Evolutionary conservation across 2,888 invertebrate genomes (phyloP).

Genomic region (Anoplius nigerrimus): DNA sequence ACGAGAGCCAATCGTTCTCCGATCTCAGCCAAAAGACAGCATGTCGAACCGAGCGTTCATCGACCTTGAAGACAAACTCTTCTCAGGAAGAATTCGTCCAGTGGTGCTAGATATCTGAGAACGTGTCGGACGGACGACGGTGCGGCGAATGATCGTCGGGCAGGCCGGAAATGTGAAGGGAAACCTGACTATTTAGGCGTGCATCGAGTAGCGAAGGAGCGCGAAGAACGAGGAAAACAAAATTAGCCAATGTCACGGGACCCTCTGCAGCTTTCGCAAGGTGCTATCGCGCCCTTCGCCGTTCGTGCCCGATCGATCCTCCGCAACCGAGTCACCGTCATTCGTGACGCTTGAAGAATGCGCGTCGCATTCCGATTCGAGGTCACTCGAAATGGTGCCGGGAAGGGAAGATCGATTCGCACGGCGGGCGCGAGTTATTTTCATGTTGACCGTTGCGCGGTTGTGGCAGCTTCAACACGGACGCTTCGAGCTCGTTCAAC

Average conservation of each 20-base stretch:
- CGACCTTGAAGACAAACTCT: too few relatives aligned
- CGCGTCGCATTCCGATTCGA: slow-evolving; percentile 17
- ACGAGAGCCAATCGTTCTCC: too few relatives aligned
- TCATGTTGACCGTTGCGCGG: too few relatives aligned
- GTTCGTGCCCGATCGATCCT: slow-evolving; percentile 21
- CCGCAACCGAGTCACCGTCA: neutral
- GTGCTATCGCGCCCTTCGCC: slow-evolving; percentile 44
- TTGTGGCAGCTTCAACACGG: too few relatives aligned
- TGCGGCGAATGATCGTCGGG: neutral
- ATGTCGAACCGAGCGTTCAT: too few relatives aligned
- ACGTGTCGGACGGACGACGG: neutral
- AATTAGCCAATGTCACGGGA: slow-evolving; percentile 62
- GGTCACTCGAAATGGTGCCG: slow-evolving; percentile 5
- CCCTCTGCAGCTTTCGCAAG: slow-evolving; percentile 61
- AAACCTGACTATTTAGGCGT: neutral
- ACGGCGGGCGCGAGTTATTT: too few relatives aligned
- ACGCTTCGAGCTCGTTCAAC: too few relatives aligned
- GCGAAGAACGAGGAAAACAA: slow-evolving; percentile 18
- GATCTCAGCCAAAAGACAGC: too few relatives aligned
- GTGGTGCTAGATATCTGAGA: too few relatives aligned
- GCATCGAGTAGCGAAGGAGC: slow-evolving; percentile 13
- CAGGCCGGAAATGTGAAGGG: neutral
- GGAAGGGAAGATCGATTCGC: neutral
- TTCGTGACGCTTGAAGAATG: too few relatives aligned
- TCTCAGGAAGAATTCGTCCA: too few relatives aligned